Conservation (phyloP, 2,888 invertebrate species). For the Geophilus truncorum region DNA sequence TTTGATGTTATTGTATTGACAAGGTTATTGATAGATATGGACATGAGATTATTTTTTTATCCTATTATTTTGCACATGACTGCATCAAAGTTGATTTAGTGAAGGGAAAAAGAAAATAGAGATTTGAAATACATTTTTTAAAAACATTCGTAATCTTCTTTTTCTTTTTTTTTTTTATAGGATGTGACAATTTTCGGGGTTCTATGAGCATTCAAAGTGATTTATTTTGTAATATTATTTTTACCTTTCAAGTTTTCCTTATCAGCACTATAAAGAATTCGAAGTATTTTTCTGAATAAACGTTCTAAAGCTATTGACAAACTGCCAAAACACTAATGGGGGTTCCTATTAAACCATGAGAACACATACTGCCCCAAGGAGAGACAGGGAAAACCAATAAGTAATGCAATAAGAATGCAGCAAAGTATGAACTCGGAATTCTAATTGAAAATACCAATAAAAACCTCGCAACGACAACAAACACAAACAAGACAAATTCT, state of each 20-base stretch:
- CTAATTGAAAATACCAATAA: background rate
- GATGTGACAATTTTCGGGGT: no score
- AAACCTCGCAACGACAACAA: background rate
- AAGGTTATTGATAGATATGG: background rate
- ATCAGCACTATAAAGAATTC: no score
- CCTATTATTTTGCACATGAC: background rate
- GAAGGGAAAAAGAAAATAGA: background rate
- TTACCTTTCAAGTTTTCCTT: no score
- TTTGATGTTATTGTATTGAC: no score
- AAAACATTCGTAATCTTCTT: background rate
- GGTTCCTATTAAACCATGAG: background rate
- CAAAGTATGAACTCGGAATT: background rate
- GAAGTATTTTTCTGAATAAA: no score
- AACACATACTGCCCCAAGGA: background rate
- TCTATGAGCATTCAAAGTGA: no score
- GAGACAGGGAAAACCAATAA: background rate
- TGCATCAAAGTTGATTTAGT: background rate
- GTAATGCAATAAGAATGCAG: background rate
- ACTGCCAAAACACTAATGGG: background rate
- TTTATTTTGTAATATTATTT: no score
- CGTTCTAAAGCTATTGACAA: no score
- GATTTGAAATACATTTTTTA: background rate
- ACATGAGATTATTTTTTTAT: background rate
- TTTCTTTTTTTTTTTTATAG: no score
- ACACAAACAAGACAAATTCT: no score